Percentiles rank a stretch among this genome's conserved stretches.
Evolutionary conservation across 2,113 vertebrate genomes (phyloP).

Genomic region (Plecturocebus donacophilus): DNA sequence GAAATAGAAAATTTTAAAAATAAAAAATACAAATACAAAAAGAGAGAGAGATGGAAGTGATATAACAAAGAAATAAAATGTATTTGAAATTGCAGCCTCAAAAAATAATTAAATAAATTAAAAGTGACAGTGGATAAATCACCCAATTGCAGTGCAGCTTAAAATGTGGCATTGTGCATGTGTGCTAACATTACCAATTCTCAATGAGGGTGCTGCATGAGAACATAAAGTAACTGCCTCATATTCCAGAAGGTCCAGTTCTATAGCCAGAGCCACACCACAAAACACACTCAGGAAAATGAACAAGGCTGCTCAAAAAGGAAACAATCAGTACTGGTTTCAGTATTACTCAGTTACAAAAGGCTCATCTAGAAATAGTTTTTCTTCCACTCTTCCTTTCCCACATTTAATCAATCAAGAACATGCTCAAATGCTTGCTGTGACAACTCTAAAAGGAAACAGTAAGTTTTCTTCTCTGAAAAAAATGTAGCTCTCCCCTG

Average conservation of each 20-base stretch:
- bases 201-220: neutral
- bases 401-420: neutral
- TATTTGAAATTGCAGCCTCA: too few relatives aligned
- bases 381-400: neutral
- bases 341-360: neutral
- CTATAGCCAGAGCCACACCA: neutral
- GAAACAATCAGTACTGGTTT: neutral
- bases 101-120: neutral
- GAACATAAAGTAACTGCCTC: neutral
- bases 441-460: neutral
- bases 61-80: too few relatives aligned
- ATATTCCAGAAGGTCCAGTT: neutral
- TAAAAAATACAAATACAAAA: too few relatives aligned
- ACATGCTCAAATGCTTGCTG: neutral
- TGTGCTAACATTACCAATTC: neutral
- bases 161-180: too few relatives aligned
- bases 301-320: neutral
- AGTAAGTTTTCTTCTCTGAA: neutral
- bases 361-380: neutral
- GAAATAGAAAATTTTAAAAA: too few relatives aligned
- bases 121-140: neutral
- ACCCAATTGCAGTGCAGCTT: neutral
- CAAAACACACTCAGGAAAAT: neutral
- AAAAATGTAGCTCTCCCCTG: neutral
- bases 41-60: too few relatives aligned